A percentile compares a stretch with the other conserved stretches of the same genome.
Conservation (phyloP, 2,888 invertebrate genomes). For the Xylota segnis region DNA sequence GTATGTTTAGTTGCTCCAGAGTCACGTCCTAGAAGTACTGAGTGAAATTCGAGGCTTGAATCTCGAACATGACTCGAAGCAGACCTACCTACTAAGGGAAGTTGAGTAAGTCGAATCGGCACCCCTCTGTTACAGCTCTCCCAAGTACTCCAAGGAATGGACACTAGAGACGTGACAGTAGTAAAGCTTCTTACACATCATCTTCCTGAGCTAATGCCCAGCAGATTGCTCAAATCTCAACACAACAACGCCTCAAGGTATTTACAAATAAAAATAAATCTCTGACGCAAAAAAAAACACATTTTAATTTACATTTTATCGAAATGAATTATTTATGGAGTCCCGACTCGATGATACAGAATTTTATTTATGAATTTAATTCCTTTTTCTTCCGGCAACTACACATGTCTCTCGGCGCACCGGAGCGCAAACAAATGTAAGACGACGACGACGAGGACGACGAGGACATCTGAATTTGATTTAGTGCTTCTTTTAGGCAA, state of each 20-base stretch:
- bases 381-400: constrained; percentile 63
- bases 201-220: not conserved
- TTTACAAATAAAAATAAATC: constrained; percentile 13
- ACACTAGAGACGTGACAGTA: too few relatives aligned
- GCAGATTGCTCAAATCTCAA: not conserved
- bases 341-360: constrained; percentile 58
- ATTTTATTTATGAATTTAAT: constrained; percentile 72
- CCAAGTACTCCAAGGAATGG: too few relatives aligned
- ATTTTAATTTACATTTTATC: constrained; percentile 64
- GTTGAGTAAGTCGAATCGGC: too few relatives aligned
- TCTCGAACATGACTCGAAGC: too few relatives aligned
- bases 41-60: too few relatives aligned
- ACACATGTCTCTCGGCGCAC: constrained; percentile 61
- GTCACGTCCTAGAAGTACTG: too few relatives aligned
- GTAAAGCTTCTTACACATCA: too few relatives aligned
- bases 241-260: constrained; percentile 18
- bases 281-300: constrained; percentile 8
- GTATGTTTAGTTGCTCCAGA: too few relatives aligned
- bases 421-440: constrained; percentile 64
- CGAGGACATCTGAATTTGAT: constrained; percentile 70
- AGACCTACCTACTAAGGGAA: too few relatives aligned
- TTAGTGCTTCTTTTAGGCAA: constrained; percentile 74
- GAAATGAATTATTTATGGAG: constrained; percentile 74
- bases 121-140: too few relatives aligned
- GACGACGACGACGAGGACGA: constrained; percentile 31